Base-by-base conservation (phyloP, 1,140 invertebrate species). In the Bursaphelenchus mucronatus region DNA sequence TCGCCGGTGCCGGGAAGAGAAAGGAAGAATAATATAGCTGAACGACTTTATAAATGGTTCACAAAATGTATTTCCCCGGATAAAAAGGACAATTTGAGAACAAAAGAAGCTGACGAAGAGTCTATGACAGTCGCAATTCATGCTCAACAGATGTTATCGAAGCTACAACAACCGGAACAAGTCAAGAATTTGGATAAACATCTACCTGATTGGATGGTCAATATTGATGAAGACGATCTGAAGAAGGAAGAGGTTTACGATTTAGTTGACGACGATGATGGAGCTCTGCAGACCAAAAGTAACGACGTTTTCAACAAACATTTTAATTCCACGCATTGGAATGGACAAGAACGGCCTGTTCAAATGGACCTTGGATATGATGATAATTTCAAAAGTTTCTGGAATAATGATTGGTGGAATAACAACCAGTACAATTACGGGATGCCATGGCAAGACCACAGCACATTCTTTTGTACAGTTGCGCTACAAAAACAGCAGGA, bases 341-440 rank as follows among this genome's bases (percentile, higher is more conserved):
- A 73, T 47, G 61, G 59, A 47, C 64, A 75, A 53, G 70, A 73
- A 40, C 11, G 72, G 0, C 70, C 70, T 40, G 10, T 61, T 5
- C 49, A 67, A 11, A 67, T 74, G 19, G 72, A 73, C 45, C 19
- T 74, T 8, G 72, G 66, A n/a, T 70, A 46, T 54, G 72, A 70
- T 15, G 66, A 73, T 19, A 30, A 15, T 10, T 39, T 46, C 19
- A 73, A 71, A 50, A 59, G 46, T 5, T 73, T 73, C 30, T 75
- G 70, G 64, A 75, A 75, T 49, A 53, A 69, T 46, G 72, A 75
- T 43, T 69, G 41, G 6, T 73, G 70, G 70, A 73, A 73, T 52
- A 62, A 70, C 44, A 62, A 40, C 11, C 68, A 74, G 15, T 74
- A 61, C 45, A 63, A 62, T 40, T 43, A 44, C n/a, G 70, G 71